Evolutionary conservation across 2,113 vertebrate species (phyloP).

Genomic region (Larimichthys polyactis): DNA sequence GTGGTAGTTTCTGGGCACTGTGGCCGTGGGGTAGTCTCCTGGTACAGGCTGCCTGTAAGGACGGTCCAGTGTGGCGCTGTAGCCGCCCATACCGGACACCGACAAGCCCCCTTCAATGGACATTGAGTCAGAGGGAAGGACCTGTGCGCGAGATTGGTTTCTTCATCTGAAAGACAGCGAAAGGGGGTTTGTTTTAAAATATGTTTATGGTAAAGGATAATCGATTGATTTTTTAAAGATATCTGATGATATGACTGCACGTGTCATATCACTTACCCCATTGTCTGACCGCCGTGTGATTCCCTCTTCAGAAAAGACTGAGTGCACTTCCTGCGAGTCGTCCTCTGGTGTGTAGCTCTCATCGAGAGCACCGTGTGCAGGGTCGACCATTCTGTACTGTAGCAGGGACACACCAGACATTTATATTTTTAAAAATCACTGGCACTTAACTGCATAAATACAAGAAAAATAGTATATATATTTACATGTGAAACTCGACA

Average conservation of each 20-base stretch:
- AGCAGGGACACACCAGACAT: slow-evolving; percentile 34
- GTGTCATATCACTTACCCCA: slow-evolving; percentile 78
- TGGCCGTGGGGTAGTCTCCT: slow-evolving; percentile 89
- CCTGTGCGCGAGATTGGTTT: slow-evolving; percentile 92
- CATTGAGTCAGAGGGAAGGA: slow-evolving; percentile 82
- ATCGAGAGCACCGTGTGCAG: slow-evolving; percentile 89
- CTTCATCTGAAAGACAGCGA: slow-evolving; percentile 87
- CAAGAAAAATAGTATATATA: background rate
- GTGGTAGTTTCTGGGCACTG: slow-evolving; percentile 96
- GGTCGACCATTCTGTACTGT: slow-evolving; percentile 92
- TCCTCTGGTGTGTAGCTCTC: slow-evolving; percentile 93
- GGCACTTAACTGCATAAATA: background rate
- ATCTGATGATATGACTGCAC: background rate
- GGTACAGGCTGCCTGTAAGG: slow-evolving; percentile 87
- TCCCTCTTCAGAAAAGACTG: slow-evolving; percentile 93
- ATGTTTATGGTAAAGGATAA: background rate
- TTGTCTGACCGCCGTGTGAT: slow-evolving; percentile 90
- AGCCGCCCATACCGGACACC: slow-evolving; percentile 78
- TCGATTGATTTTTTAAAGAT: background rate
- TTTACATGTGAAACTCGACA: background rate
- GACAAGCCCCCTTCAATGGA: slow-evolving; percentile 86
- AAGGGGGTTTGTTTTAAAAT: background rate
- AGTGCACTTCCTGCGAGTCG: slow-evolving; percentile 91
- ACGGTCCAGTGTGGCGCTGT: slow-evolving; percentile 93
- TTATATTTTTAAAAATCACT: background rate